A percentile compares a stretch with the other conserved stretches of the same genome.
Conservation (phyloP, 2,113 vertebrate species). For the Pseudorasbora parva region DNA sequence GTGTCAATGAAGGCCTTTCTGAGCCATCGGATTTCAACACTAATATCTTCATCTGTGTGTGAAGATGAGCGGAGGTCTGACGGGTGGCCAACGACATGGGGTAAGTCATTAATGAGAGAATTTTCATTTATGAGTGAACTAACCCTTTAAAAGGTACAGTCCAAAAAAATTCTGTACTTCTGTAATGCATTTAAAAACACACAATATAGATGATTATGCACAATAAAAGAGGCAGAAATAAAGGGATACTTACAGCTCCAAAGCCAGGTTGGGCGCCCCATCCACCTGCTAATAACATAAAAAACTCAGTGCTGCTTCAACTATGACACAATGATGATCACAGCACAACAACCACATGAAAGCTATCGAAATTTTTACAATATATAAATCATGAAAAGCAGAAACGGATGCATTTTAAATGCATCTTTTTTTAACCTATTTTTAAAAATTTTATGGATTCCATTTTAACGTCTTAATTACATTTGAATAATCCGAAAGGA, state of each 20-base stretch:
- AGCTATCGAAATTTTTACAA: neutral
- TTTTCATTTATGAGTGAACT: too few relatives aligned
- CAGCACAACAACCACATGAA: neutral
- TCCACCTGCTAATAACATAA: constrained; percentile 65
- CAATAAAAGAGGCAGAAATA: constrained; percentile 41
- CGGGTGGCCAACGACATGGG: too few relatives aligned
- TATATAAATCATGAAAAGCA: neutral
- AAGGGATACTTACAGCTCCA: constrained; percentile 66
- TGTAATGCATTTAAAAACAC: neutral
- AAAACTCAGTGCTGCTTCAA: neutral
- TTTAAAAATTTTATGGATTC: too few relatives aligned
- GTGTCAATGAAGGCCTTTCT: too few relatives aligned
- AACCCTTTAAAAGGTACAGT: too few relatives aligned
- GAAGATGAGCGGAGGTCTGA: too few relatives aligned
- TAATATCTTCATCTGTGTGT: too few relatives aligned
- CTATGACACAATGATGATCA: too few relatives aligned
- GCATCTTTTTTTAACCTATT: neutral
- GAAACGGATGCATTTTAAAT: neutral
- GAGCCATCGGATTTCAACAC: too few relatives aligned
- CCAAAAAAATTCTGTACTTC: neutral
- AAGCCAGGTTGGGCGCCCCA: constrained; percentile 76
- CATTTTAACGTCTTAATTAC: neutral
- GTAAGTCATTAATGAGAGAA: too few relatives aligned
- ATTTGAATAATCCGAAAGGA: neutral
- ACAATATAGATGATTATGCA: neutral